Evolutionary conservation across 2,888 invertebrate genomes (phyloP).

Genomic region (Hirtodrosophila alboralis): DNA sequence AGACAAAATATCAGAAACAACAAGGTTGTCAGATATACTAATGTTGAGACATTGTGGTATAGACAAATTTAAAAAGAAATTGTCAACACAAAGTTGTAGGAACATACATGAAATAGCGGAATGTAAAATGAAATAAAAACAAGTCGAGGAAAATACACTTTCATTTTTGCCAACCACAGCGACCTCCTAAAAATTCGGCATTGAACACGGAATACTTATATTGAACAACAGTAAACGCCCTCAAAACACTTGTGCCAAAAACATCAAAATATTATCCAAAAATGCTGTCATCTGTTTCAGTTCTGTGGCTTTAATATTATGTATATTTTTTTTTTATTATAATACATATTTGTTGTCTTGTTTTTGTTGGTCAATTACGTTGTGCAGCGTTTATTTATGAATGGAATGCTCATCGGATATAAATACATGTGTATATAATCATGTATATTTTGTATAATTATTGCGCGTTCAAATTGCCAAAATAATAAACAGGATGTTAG

Average conservation of each 20-base stretch:
- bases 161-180: conserved; percentile 21
- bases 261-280: conserved; percentile 70
- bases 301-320: conserved; percentile 26
- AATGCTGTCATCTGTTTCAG: conserved; percentile 43
- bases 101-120: conserved; percentile 1
- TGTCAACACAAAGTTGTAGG: conserved; percentile 40
- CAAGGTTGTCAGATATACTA: conserved; percentile 15
- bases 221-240: conserved; percentile 16
- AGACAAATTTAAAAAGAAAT: conserved; percentile 26
- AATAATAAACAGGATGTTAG: conserved; percentile 73
- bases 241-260: conserved; percentile 60
- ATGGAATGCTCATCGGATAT: conserved; percentile 56
- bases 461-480: conserved; percentile 35
- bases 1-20: conserved; percentile 19
- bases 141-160: conserved; percentile 18
- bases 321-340: conserved; percentile 50
- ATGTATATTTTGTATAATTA: conserved; percentile 38
- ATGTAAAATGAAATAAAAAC: no score
- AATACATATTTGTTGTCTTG: conserved; percentile 48
- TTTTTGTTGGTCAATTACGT: conserved; percentile 53
- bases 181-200: conserved; percentile 20
- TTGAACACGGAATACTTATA: conserved; percentile 20
- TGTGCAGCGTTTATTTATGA: conserved; percentile 59
- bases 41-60: conserved; percentile 30
- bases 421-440: conserved; percentile 12